Base-by-base conservation (phyloP, 2,888 invertebrate genomes). In the Willowsia nigromaculata region DNA sequence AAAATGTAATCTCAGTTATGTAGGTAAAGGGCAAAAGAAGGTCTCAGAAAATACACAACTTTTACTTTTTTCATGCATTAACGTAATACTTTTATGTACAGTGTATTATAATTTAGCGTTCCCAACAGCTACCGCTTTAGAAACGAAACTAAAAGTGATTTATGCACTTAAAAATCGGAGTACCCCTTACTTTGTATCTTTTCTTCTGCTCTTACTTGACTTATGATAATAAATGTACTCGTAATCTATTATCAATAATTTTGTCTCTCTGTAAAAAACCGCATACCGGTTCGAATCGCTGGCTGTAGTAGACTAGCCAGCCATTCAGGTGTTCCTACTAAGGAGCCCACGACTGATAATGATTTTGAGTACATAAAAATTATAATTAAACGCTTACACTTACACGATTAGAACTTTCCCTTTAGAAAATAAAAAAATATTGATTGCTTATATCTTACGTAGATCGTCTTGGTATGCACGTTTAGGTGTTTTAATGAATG, bases 141-240 rank as follows among this genome's bases (percentile, higher is more conserved):
- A 6, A 83, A 50, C 53, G 71, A 71, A 83, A 83, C 83, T 53
- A 83, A 83, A 83, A 83, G 83, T 83, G 83, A 83, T 83, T 83
- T 83, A 83, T 71, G 18, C 18, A 37, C 5, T 18, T 56, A 56
- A 56, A 56, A 56, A 37, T 37, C 37, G 4, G 37, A 6, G 37
- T 37, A n/a, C n/a, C n/a, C n/a, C n/a, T n/a, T n/a, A n/a, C n/a
- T n/a, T n/a, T n/a, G n/a, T n/a, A n/a, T n/a, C n/a, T n/a, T n/a
- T n/a, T n/a, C n/a, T n/a, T n/a, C n/a, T n/a, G n/a, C n/a, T n/a
- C n/a, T n/a, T n/a, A n/a, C n/a, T n/a, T n/a, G n/a, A n/a, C 9
- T 37, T 6, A 47, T 62, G 2, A 65, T 65, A 65, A 65, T 59
- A 33, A 33, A 65, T 65, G n/a, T n/a, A 65, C 33, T 33, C n/a